Percentiles rank a stretch among this genome's conserved stretches.
Conservation (phyloP, 2,797 vertebrate genomes). For the Distichodus sexfasciatus region DNA sequence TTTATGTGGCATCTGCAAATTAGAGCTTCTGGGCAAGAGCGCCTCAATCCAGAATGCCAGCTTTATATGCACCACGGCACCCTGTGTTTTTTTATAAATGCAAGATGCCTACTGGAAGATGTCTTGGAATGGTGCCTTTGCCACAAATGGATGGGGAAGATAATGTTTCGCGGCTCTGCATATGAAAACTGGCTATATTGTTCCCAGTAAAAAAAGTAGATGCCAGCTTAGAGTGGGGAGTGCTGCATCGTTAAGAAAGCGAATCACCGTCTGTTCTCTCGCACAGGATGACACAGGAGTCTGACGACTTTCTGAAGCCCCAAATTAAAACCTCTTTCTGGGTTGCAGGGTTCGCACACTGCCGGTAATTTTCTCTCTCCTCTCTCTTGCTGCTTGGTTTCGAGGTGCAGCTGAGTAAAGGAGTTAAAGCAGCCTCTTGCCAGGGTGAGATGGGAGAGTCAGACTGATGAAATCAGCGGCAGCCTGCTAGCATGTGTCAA, state of each 20-base stretch:
- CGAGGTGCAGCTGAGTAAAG: conserved; percentile 25
- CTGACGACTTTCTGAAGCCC: conserved; percentile 11
- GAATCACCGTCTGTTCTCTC: neutral
- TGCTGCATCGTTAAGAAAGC: neutral
- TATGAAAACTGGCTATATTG: conserved; percentile 14
- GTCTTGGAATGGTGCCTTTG: conserved; percentile 2
- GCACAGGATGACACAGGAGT: conserved; percentile 1
- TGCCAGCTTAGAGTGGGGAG: conserved; percentile 1
- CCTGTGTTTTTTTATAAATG: neutral
- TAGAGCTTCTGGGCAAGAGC: conserved; percentile 1
- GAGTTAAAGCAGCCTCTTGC: conserved; percentile 30
- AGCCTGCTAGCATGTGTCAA: conserved; percentile 40
- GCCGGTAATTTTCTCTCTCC: conserved; percentile 19
- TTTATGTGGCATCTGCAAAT: conserved; percentile 41
- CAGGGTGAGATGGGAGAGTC: conserved; percentile 31
- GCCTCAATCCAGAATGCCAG: neutral
- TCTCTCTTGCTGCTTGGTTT: conserved; percentile 21
- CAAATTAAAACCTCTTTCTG: conserved; percentile 41
- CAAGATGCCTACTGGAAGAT: neutral
- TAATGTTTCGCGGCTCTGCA: conserved; percentile 4
- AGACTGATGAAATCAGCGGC: conserved; percentile 46
- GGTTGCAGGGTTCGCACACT: conserved; percentile 29
- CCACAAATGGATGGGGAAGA: conserved; percentile 16
- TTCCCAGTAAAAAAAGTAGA: conserved; percentile 1
- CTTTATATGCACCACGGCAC: neutral